phyloP scores from a whole-genome alignment of 2,888 invertebrate species.

The Papilio elwesi region DNA sequence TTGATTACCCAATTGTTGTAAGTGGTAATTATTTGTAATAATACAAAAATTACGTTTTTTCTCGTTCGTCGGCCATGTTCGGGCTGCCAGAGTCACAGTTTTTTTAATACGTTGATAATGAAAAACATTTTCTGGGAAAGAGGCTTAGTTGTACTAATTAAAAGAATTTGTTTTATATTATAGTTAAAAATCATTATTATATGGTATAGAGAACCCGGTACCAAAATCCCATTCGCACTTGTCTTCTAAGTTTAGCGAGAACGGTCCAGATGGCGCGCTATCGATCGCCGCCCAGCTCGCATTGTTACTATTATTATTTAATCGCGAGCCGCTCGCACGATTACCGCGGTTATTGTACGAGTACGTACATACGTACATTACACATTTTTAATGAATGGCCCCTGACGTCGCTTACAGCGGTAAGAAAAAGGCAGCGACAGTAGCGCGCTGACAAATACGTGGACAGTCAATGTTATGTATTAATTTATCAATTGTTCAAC shows the following conservation, averaged over 20 bases:
- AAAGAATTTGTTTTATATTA: neutral
- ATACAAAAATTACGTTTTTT: too few species aligned
- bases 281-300: conserved; percentile 65
- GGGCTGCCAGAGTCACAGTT: too few species aligned
- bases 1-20: too few species aligned
- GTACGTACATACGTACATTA: conserved; percentile 41
- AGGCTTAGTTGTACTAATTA: too few species aligned
- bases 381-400: conserved; percentile 70
- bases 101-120: too few species aligned
- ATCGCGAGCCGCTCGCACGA: conserved; percentile 73
- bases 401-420: conserved; percentile 49
- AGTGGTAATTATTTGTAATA: too few species aligned
- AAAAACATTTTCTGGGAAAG: too few species aligned
- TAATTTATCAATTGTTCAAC: neutral
- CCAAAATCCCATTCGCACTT: conserved; percentile 14
- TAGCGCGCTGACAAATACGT: neutral
- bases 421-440: conserved; percentile 6
- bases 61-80: too few species aligned
- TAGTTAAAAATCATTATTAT: neutral
- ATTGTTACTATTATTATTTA: conserved; percentile 67
- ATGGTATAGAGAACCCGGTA: conserved; percentile 7
- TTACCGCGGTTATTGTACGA: conserved; percentile 79
- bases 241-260: conserved; percentile 54
- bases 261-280: conserved; percentile 69
- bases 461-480: neutral